These are phyloP conservation scores for Trichogramma dendrolimi DNA, from an alignment of 2,888 invertebrate genomes.

Conservation along the genomic window DNA sequence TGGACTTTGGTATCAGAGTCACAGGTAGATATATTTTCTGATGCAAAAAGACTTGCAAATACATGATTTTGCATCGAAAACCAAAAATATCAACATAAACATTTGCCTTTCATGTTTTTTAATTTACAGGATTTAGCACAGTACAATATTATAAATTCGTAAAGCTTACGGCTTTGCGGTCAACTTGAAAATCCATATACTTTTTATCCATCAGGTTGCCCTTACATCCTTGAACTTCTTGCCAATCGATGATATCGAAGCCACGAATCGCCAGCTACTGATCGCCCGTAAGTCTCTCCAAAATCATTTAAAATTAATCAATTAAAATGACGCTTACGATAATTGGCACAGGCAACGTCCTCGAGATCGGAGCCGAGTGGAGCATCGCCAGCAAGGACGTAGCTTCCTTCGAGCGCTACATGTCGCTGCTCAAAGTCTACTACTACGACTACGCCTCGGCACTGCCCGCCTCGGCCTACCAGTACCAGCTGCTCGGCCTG, in stretches of 20 bases:
- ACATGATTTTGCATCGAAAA: conserved; percentile 27
- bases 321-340: not conserved
- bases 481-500: conserved; percentile 89
- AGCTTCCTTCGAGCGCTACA: conserved; percentile 91
- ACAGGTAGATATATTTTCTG: not conserved
- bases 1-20: no score
- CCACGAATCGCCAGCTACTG: conserved; percentile 74
- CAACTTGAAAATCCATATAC: no score
- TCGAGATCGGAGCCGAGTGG: conserved; percentile 96
- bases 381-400: conserved; percentile 90
- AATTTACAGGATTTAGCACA: no score
- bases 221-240: conserved; percentile 79
- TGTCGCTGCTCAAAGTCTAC: conserved; percentile 95
- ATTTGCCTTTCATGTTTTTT: no score
- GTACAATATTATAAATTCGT: no score
- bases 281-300: conserved; percentile 64
- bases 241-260: conserved; percentile 73
- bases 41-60: conserved; percentile 8
- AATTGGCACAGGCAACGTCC: conserved; percentile 64
- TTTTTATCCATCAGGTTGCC: conserved; percentile 63
- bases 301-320: conserved; percentile 11
- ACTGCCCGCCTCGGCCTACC: conserved; percentile 86
- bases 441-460: conserved; percentile 84
- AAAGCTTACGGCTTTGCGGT: no score
- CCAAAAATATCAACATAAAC: no score